Conservation (phyloP, 2,797 vertebrate genomes). For the Cephalopachus bancanus region DNA sequence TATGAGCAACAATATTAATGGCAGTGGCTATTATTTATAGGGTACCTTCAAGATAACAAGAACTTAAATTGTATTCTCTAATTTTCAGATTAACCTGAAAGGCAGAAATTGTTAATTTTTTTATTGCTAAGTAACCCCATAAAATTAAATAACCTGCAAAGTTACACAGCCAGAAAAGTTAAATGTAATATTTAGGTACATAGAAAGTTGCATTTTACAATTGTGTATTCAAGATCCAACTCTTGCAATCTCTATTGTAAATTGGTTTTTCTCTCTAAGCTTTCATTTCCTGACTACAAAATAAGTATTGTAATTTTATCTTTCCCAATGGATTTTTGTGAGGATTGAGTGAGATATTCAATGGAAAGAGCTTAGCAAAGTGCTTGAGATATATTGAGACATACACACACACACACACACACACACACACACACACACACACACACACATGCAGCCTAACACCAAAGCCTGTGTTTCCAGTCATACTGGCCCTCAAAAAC, state of each 20-base stretch:
- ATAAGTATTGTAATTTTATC: background rate
- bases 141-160: conserved; percentile 20
- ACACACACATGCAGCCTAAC: background rate
- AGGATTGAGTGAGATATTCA: conserved; percentile 1
- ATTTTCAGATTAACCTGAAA: conserved; percentile 19
- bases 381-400: background rate
- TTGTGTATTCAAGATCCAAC: background rate
- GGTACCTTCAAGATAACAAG: background rate
- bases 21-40: background rate
- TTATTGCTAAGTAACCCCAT: background rate
- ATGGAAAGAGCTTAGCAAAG: background rate
- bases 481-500: background rate
- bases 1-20: background rate
- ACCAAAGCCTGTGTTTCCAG: background rate
- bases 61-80: conserved; percentile 6
- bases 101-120: background rate
- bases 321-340: background rate
- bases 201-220: background rate
- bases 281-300: conserved; percentile 1
- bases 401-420: too few relatives aligned
- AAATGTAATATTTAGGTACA: background rate
- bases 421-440: background rate
- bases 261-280: background rate
- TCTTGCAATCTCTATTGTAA: background rate
- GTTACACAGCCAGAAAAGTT: background rate